Conservation (phyloP, 1,140 invertebrate species). For the Drosophila mojavensis region DNA sequence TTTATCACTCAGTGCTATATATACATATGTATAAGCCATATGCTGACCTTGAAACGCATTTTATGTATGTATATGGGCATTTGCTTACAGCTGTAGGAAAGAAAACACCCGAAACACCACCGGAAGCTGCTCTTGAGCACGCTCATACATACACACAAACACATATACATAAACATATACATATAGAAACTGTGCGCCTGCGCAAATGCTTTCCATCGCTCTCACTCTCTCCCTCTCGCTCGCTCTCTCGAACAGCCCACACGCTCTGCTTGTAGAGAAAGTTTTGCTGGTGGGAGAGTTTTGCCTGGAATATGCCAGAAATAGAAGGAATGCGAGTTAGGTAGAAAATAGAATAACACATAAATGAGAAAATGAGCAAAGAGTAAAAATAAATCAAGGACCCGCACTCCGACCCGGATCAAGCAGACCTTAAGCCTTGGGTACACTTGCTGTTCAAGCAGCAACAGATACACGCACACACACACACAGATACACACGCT, state of each 20-base stretch:
- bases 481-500: slow-evolving; percentile 29
- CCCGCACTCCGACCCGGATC: slow-evolving; percentile 28
- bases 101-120: slow-evolving; percentile 66
- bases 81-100: slow-evolving; percentile 50
- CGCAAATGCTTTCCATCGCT: slow-evolving; percentile 45
- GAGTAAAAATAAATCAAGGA: slow-evolving; percentile 80
- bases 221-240: not conserved
- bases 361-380: slow-evolving; percentile 41
- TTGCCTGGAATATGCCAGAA: slow-evolving; percentile 47
- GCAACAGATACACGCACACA: slow-evolving; percentile 68
- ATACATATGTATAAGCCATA: not conserved
- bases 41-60: slow-evolving; percentile 61
- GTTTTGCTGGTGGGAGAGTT: slow-evolving; percentile 52
- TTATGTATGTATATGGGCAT: slow-evolving; percentile 43
- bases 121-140: slow-evolving; percentile 64
- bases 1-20: slow-evolving; percentile 22
- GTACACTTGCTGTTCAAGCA: slow-evolving; percentile 70
- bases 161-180: not conserved
- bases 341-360: slow-evolving; percentile 51
- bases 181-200: slow-evolving; percentile 34
- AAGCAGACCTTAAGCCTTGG: slow-evolving; percentile 57
- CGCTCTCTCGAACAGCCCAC: not conserved
- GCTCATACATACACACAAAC: not conserved
- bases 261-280: slow-evolving; percentile 55
- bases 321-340: slow-evolving; percentile 55